phyloP scores from a whole-genome alignment of 2,888 invertebrate species.

The Drosophila rellima region DNA sequence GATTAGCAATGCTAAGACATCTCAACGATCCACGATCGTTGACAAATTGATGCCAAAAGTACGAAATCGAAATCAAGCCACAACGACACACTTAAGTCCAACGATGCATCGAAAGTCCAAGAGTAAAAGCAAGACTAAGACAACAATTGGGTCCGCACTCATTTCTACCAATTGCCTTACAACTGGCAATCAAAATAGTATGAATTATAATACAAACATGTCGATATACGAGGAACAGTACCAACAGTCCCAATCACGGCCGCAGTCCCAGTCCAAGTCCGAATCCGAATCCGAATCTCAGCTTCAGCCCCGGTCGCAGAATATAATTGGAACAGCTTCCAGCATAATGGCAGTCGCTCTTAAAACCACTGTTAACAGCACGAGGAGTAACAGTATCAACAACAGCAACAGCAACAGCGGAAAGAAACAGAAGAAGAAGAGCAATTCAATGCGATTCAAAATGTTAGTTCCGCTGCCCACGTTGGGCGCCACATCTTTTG shows the following conservation, averaged over 20 bases:
- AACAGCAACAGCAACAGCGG: conserved; percentile 12
- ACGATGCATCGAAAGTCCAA: conserved; percentile 68
- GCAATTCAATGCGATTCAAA: conserved; percentile 57
- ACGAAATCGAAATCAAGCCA: conserved; percentile 32
- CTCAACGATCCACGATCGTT: conserved; percentile 21
- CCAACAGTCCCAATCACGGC: conserved; percentile 3
- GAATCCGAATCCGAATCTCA: neutral
- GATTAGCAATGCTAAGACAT: conserved; percentile 5
- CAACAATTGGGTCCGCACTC: neutral
- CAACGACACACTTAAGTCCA: conserved; percentile 30
- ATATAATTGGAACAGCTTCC: neutral
- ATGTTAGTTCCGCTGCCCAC: conserved; percentile 83
- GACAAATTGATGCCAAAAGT: conserved; percentile 41
- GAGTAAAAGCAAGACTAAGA: conserved; percentile 61
- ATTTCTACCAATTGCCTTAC: neutral
- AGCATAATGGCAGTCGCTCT: neutral
- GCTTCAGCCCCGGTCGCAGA: conserved; percentile 2
- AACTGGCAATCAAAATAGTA: conserved; percentile 2
- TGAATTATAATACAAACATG: neutral
- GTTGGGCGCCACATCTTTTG: conserved; percentile 86
- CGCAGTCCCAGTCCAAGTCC: neutral
- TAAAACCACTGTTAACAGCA: conserved; percentile 9
- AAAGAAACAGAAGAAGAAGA: conserved; percentile 28
- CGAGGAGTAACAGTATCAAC: conserved; percentile 10
- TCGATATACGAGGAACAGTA: conserved; percentile 9